Evolutionary conservation across 2,113 vertebrate genomes (phyloP).

Genomic region (Cervus canadensis): DNA sequence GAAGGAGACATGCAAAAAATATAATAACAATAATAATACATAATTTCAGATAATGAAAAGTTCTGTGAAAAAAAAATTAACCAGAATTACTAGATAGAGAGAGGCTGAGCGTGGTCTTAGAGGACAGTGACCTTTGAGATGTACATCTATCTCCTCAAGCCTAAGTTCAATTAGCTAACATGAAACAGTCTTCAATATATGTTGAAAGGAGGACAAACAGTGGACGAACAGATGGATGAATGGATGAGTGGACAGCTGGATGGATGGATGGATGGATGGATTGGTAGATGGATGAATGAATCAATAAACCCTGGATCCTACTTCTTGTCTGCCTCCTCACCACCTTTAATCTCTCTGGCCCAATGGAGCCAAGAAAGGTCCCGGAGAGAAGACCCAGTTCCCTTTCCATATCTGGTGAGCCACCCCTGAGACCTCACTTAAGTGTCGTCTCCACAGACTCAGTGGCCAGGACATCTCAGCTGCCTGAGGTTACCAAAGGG

Average conservation of each 20-base stretch:
- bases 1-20: not conserved
- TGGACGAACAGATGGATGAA: not conserved
- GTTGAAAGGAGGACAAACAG: not conserved
- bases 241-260: fast-evolving
- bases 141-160: not conserved
- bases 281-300: not conserved
- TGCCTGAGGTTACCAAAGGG: not conserved
- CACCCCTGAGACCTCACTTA: too few species aligned
- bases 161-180: not conserved
- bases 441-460: not conserved
- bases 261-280: too few species aligned
- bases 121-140: not conserved
- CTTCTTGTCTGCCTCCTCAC: not conserved
- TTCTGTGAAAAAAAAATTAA: not conserved
- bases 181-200: not conserved
- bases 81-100: not conserved
- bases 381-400: not conserved
- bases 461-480: not conserved
- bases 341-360: not conserved
- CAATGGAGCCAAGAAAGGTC: fast-evolving
- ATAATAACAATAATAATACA: not conserved
- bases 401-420: not conserved
- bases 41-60: not conserved
- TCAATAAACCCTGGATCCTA: not conserved
- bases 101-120: not conserved